Base-by-base conservation (phyloP, 2,888 invertebrate species). In the Schrankia costaestrigalis region DNA sequence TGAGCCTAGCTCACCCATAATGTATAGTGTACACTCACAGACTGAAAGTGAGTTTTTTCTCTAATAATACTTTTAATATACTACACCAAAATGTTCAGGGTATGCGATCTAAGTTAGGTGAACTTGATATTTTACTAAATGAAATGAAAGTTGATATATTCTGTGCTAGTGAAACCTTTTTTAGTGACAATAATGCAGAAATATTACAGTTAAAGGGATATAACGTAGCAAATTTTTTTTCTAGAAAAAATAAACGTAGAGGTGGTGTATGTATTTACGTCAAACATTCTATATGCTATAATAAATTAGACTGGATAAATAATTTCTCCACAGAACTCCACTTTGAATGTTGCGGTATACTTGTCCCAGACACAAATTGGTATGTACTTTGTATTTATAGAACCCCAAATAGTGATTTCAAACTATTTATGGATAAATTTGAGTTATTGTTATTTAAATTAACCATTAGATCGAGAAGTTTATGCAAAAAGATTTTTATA, bases 211-310 rank as follows among this genome's bases (percentile, higher is more conserved):
- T 13, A 4, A 1, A 12, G 12, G 14, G 25, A 1, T 23, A 23
- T 10, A 14, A 26, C n/a, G 4, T 3, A 7, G 26, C 26, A 9
- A 26, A 5, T 11, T 11, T 14, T n/a, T 26, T 14, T 9, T 26
- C 26, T 8, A 26, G 14, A n/a, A 25, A 25, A 14, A 25, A 14
- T 8, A 25, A n/a, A 25, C 25, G 25, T 3, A 15, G 23, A 11
- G 26, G 26, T 11, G 14, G 14, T 7, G 26, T 26, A n/a, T 33
- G 19, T 18, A 14, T 14, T 26, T 26, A 14, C 3, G 26, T n/a
- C n/a, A n/a, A n/a, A n/a, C n/a, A n/a, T n/a, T n/a, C n/a, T n/a
- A n/a, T n/a, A n/a, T n/a, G n/a, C n/a, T n/a, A n/a, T n/a, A n/a
- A n/a, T n/a, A n/a, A 1, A 11, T 11, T 14, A 7, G n/a, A 21